phyloP scores from a whole-genome alignment of 2,888 invertebrate genomes.

The Chalcosyrphus nemorum region DNA sequence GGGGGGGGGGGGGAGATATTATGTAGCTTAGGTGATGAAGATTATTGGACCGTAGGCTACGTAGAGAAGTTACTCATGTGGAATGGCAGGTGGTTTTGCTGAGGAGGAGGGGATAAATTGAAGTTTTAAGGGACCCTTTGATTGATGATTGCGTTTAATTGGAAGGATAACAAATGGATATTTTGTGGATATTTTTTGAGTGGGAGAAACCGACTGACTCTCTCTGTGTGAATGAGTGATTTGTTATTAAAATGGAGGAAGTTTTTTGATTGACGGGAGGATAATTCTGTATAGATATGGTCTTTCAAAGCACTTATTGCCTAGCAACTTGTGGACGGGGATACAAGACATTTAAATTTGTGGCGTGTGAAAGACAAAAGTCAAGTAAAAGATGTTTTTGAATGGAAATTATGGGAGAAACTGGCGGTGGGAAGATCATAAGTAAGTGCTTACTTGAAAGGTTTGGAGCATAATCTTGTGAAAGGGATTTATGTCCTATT shows the following conservation, averaged over 20 bases:
- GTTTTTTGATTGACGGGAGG: constrained; percentile 56
- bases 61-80: constrained; percentile 12
- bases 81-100: constrained; percentile 19
- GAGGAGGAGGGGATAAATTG: not conserved
- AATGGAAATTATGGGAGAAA: not conserved
- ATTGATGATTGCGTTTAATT: constrained; percentile 71
- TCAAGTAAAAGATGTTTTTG: not conserved
- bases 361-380: not conserved
- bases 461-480: no score
- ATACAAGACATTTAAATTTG: not conserved
- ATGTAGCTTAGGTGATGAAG: constrained; percentile 32
- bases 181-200: constrained; percentile 33
- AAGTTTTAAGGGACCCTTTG: constrained; percentile 54
- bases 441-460: not conserved
- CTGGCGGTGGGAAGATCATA: not conserved
- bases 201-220: not conserved
- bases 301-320: constrained; percentile 26
- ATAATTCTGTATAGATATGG: constrained; percentile 44
- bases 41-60: constrained; percentile 21
- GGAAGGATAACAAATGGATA: constrained; percentile 69
- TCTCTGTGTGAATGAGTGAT: constrained; percentile 41
- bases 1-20: not conserved
- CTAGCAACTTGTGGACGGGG: not conserved
- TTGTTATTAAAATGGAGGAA: constrained; percentile 56
- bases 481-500: no score